Base-by-base conservation (phyloP, 2,888 invertebrate genomes). In the Autographa pulchrina region DNA sequence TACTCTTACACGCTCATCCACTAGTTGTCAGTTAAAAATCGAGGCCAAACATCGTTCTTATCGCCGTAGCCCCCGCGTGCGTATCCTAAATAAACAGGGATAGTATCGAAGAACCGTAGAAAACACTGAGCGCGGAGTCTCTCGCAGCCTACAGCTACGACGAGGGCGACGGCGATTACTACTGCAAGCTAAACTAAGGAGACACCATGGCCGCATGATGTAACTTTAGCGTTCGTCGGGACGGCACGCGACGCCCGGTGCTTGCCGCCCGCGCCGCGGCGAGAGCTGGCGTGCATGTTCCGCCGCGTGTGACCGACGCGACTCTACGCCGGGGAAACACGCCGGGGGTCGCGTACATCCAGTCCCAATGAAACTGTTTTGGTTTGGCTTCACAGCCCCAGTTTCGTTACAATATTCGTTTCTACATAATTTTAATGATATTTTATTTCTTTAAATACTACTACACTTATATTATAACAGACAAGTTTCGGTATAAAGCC, bases 191-290 rank as follows among this genome's bases (percentile, higher is more conserved):
- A 91, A 88, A 85, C 91, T 93, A 93, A 91, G 77, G 91, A 89
- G 88, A 91, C 94, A 94, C 89, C 95, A 95, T 95, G 95, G 95
- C 95, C 95, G 95, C 95, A 95, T 95, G 95, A 93, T 95, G 95
- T 80, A 92, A 93, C 94, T 85, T 88, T 86, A 89, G 88, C 82
- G 86, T 88, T 87, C 89, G 86, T 86, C 87, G 89, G 90, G 90
- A 85, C 88, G 81, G 85, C 86, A 70, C 85, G 74, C 82, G 86
- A 80, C 87, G 73, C 82, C 81, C 69, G 69, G 68, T 70, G 77
- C 58, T 68, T 72, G 60, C 52, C 9, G 38, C 9, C 11, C 38
- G 38, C 35, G 35, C 32, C 32, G 32, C 32, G 32, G 32, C n/a
- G n/a, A n/a, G n/a, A n/a, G n/a, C n/a, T n/a, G n/a, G n/a, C n/a